Conservation (phyloP, 2,888 invertebrate species). For the Orthosia incerta region DNA sequence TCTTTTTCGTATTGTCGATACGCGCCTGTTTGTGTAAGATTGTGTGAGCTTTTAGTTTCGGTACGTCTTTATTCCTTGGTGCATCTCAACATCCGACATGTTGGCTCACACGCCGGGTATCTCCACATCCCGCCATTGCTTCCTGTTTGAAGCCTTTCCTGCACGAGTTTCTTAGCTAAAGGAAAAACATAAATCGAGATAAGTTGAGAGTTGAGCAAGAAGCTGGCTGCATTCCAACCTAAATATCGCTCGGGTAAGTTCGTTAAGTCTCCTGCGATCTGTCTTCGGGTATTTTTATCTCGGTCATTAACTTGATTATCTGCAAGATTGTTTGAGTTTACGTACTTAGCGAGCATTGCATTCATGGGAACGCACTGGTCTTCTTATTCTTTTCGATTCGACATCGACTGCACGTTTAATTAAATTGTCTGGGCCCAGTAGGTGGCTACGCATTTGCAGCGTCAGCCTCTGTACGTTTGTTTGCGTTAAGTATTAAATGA, state of each 20-base stretch:
- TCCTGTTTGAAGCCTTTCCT: slow-evolving; percentile 19
- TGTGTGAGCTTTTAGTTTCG: neutral
- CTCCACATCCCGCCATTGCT: slow-evolving; percentile 1
- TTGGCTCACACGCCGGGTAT: slow-evolving; percentile 6
- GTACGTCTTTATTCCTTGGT: neutral
- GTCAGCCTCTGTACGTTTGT: too few species aligned
- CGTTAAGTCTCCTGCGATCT: slow-evolving; percentile 25
- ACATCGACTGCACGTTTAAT: too few species aligned
- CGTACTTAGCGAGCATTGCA: too few species aligned
- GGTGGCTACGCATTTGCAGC: too few species aligned
- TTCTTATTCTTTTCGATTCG: too few species aligned
- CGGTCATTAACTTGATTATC: slow-evolving; percentile 39
- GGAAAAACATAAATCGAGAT: slow-evolving; percentile 56
- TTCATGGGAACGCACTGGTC: too few species aligned
- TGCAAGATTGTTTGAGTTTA: neutral
- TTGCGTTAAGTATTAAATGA: too few species aligned
- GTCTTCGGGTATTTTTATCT: slow-evolving; percentile 36
- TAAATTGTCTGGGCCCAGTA: too few species aligned
- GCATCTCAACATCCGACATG: slow-evolving; percentile 16
- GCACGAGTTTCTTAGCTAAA: slow-evolving; percentile 19
- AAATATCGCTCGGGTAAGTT: slow-evolving; percentile 35
- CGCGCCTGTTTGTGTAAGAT: neutral
- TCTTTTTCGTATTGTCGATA: neutral
- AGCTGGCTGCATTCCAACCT: slow-evolving; percentile 54
- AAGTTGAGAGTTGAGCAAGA: slow-evolving; percentile 44